Base-by-base conservation (phyloP, 2,888 invertebrate genomes). In the Agrilus biguttatus region DNA sequence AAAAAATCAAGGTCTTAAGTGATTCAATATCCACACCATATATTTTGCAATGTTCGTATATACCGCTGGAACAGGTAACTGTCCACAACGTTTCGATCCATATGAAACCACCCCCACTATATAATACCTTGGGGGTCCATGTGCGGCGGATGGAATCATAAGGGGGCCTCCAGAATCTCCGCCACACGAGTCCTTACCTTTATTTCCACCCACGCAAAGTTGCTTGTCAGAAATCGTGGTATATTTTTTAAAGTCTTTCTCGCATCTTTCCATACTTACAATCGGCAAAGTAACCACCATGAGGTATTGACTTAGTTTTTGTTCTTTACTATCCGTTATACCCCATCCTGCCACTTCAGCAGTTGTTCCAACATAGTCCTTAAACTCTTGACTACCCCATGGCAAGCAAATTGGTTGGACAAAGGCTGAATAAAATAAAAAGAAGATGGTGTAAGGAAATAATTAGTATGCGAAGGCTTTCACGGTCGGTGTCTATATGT, bases 131-230 rank as follows among this genome's bases (percentile, higher is more conserved):
- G 75, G 75, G 0, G 71, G 69, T 5, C 70, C 71, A 1, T 60
- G 53, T 1, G 65, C 63, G 36, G 68, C 66, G 46, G 64, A 71
- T 3, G 70, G 57, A 39, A 58, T 58, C 58, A 66, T 62, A 5
- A 70, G 48, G 1, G 78, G 78, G 5, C 78, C 78, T 5, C 78
- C 79, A 1, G 75, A 75, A 53, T 79, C 78, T 1, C 78, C 77
- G 1, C 66, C 69, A 47, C 78, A 78, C 0, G 77, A 72, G 51
- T 78, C 78, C 44, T 70, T 66, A 41, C 75, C 74, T 1, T 59
- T 51, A 38, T 67, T 63, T 21, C 75, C 74, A 8, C 77, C 78
- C 7, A 47, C 57, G 49, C 51, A 66, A 40, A 47, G 40, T 36
- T 45, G 63, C 43, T 37, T 13, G 1, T 14, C 41, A 49, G 17